phyloP scores from a whole-genome alignment of 1,140 invertebrate species.

The Drosophila lacteicornis region DNA sequence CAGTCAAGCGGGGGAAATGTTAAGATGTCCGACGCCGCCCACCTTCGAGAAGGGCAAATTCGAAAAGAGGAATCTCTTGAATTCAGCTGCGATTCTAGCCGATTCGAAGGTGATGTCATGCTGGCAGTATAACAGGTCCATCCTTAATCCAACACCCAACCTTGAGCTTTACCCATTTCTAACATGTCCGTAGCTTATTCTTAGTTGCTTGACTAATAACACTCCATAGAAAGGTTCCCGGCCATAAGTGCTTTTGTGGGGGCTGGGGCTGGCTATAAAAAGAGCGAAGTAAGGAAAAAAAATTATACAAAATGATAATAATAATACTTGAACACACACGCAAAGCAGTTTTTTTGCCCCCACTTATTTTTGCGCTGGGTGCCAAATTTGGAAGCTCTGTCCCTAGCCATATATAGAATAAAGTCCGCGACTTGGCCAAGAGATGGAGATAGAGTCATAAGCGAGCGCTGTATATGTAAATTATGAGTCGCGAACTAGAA shows the following conservation, averaged over 20 bases:
- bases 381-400: constrained; percentile 71
- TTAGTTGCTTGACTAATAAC: constrained; percentile 44
- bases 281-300: constrained; percentile 18
- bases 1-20: constrained; percentile 32
- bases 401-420: constrained; percentile 57
- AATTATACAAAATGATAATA: constrained; percentile 58
- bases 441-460: constrained; percentile 70
- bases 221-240: constrained; percentile 32
- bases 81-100: neutral
- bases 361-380: constrained; percentile 44
- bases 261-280: constrained; percentile 53
- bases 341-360: constrained; percentile 39
- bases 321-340: constrained; percentile 63
- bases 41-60: constrained; percentile 43
- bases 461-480: constrained; percentile 60
- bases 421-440: constrained; percentile 38
- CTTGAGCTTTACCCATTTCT: constrained; percentile 46
- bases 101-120: constrained; percentile 36
- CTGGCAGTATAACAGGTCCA: constrained; percentile 21
- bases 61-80: constrained; percentile 1
- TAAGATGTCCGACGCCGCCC: constrained; percentile 4
- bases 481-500: constrained; percentile 64
- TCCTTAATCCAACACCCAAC: constrained; percentile 40
- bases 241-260: constrained; percentile 44
- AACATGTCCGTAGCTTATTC: constrained; percentile 24